Percentiles rank a stretch among this genome's conserved stretches.
Conservation (phyloP, 1,140 invertebrate genomes). For the Mycetomoellerius zeteki region DNA sequence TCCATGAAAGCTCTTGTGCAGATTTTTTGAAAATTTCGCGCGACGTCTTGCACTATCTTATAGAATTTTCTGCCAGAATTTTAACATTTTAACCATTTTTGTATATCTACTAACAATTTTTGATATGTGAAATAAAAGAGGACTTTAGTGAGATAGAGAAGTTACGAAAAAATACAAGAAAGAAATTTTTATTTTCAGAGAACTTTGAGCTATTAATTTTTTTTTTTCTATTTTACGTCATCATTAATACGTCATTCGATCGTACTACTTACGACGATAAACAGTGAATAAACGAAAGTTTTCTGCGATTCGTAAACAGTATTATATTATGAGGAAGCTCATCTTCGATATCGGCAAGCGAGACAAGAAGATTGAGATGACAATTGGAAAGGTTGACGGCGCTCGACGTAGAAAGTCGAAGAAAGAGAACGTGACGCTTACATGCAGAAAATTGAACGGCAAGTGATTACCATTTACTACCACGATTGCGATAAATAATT, state of each 20-base stretch:
- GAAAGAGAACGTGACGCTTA: slow-evolving; percentile 72
- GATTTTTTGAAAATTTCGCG: slow-evolving; percentile 19
- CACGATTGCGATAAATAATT: slow-evolving; percentile 58
- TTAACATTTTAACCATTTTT: background rate
- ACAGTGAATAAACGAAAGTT: background rate
- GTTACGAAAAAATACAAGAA: background rate
- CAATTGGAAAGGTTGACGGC: slow-evolving; percentile 51
- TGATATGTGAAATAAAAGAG: background rate
- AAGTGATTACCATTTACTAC: slow-evolving; percentile 4
- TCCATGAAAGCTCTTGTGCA: background rate
- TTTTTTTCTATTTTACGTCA: background rate
- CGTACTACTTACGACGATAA: background rate
- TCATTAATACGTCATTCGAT: background rate
- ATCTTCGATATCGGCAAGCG: background rate
- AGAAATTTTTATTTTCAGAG: background rate
- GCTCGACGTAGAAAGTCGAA: slow-evolving; percentile 70
- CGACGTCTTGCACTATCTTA: background rate
- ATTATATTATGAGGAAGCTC: slow-evolving; percentile 3
- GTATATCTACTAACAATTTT: background rate
- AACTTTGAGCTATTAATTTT: background rate
- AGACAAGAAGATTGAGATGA: slow-evolving; percentile 50
- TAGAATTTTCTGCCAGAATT: background rate
- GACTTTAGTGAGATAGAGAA: background rate
- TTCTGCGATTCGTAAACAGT: background rate
- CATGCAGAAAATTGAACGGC: slow-evolving; percentile 66